These are phyloP conservation scores for Campaea margaritaria DNA, from an alignment of 2,888 invertebrate genomes.

Conservation along the genomic window DNA sequence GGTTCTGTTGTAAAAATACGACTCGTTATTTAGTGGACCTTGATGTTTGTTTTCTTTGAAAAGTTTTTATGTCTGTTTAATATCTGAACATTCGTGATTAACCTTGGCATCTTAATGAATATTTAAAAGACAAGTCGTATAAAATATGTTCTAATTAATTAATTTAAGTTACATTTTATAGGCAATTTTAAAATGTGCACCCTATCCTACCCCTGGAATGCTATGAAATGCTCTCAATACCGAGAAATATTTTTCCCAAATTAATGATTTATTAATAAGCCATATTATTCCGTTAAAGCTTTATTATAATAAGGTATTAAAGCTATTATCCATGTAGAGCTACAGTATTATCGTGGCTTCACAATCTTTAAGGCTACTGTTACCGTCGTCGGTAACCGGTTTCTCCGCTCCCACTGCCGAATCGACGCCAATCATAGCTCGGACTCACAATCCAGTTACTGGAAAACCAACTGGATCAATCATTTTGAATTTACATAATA, in stretches of 20 bases:
- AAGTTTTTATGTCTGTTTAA: conserved; percentile 1
- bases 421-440: conserved; percentile 69
- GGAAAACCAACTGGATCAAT: conserved; percentile 31
- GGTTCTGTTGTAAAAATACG: neutral
- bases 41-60: conserved; percentile 7
- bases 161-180: conserved; percentile 12
- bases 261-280: conserved; percentile 48
- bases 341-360: conserved; percentile 67
- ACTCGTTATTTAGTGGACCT: conserved; percentile 3
- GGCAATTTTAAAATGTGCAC: conserved; percentile 8
- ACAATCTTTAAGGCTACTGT: conserved; percentile 80
- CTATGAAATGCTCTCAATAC: neutral
- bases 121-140: neutral
- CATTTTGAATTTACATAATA: neutral
- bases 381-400: conserved; percentile 73
- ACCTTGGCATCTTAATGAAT: neutral
- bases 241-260: conserved; percentile 1
- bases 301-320: conserved; percentile 42
- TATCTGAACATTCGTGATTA: neutral
- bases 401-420: conserved; percentile 66
- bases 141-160: no score
- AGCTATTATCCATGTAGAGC: conserved; percentile 53
- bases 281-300: conserved; percentile 1
- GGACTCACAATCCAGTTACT: conserved; percentile 55
- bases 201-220: conserved; percentile 23